Evolutionary conservation across 2,888 invertebrate species (phyloP), one percentile per base, ranked within the genome.

Genomic region (Oligia strigilis): DNA sequence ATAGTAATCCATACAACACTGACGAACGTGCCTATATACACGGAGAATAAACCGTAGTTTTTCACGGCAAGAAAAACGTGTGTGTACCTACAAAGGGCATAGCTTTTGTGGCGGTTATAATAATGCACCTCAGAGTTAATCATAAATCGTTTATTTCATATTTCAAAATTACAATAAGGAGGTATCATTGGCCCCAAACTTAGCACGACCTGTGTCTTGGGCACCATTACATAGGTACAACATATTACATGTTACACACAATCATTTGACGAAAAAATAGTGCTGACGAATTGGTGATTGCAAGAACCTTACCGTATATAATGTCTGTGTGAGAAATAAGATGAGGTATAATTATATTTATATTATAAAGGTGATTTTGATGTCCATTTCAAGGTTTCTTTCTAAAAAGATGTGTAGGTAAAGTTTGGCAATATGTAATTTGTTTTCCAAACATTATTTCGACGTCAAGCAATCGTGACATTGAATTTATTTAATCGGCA

Each of bases 321-420:
- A 60, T n/a, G 19, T 36, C 52, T 46, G 14, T 80, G 46, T 80
- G 76, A 49, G 46, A 81, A 70, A 29, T 0, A 70, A 40, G 4
- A 76, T 82, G 40, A 81, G 43, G 13, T 40, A 55, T 65, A 75
- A 81, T 79, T 65, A 58, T 64, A 55, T 64, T 58, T 72, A 4
- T 58, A 64, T 81, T 69, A n/a, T 76, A 76, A 29, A 80, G 40
- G 40, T 76, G 64, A 70, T 58, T 64, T 29, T 36, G 3, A 13
- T 58, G 62, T 29, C 9, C 23, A 64, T 9, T 49, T 65, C 82
- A 81, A 82, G 82, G 81, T 60, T 70, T 76, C 19, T 58, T 43
- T 76, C 40, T n/a, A 70, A 82, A 76, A 81, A 70, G 29, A 81
- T 60, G 40, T 70, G 58, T 76, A 36, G 9, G 8, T 49, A 40